These are phyloP conservation scores for Scytalopus superciliaris DNA, from an alignment of 2,113 vertebrate species.

Conservation along the genomic window DNA sequence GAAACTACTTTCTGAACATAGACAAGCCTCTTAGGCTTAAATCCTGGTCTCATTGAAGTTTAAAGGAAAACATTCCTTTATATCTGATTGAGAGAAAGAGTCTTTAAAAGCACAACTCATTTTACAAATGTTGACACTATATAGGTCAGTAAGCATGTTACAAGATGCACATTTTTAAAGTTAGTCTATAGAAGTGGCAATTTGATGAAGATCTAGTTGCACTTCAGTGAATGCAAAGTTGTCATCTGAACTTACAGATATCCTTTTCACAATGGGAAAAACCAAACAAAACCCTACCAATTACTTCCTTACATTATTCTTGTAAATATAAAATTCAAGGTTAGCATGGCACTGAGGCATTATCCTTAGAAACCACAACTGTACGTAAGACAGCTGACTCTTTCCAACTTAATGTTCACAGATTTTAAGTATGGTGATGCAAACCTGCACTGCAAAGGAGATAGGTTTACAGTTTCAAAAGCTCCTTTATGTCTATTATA, in stretches of 20 bases:
- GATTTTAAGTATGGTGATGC: neutral
- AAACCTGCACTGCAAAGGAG: neutral
- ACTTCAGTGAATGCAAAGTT: neutral
- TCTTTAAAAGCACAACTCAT: neutral
- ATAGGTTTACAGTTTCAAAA: neutral
- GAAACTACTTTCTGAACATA: neutral
- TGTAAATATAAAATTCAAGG: neutral
- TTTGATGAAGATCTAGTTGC: neutral
- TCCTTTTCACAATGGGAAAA: neutral
- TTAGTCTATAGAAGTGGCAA: neutral
- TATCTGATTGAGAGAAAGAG: neutral
- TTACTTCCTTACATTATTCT: neutral
- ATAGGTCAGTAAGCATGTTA: neutral
- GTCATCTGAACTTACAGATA: neutral
- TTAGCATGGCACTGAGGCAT: neutral
- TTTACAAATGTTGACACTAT: neutral
- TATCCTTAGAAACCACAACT: neutral
- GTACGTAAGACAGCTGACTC: neutral
- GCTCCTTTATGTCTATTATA: neutral
- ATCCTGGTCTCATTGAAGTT: neutral
- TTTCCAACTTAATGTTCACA: neutral
- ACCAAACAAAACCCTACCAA: accelerated
- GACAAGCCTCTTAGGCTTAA: neutral
- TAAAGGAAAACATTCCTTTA: neutral
- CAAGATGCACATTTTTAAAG: neutral